A percentile compares a stretch with the other conserved stretches of the same genome.
Evolutionary conservation across 2,888 invertebrate species (phyloP).

Genomic region (Acronicta alni): DNA sequence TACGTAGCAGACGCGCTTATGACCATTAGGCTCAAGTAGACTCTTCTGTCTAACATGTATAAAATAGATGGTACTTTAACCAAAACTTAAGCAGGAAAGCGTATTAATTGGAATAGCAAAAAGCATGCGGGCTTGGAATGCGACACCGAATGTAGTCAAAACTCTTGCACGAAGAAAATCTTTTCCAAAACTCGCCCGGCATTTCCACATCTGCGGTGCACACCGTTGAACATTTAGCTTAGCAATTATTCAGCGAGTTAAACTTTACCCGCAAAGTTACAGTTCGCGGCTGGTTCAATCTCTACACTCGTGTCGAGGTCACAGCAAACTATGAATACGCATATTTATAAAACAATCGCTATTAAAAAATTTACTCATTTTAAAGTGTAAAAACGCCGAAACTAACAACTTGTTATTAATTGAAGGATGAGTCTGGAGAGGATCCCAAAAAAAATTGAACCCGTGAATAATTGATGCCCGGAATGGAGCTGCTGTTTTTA

Average conservation of each 20-base stretch:
- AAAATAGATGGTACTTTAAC: background rate
- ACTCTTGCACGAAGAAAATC: constrained; percentile 44
- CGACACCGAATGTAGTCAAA: constrained; percentile 10
- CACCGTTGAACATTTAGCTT: constrained; percentile 63
- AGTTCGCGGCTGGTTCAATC: constrained; percentile 58
- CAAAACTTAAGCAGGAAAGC: constrained; percentile 3
- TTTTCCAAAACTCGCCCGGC: constrained; percentile 49
- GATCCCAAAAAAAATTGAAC: constrained; percentile 10
- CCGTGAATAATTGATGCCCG: constrained; percentile 30
- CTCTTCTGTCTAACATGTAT: too few relatives aligned
- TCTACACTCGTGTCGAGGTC: constrained; percentile 56
- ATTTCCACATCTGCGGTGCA: constrained; percentile 57
- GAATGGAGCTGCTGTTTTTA: constrained; percentile 24
- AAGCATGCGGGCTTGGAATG: constrained; percentile 17
- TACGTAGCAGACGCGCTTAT: too few relatives aligned
- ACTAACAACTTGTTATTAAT: constrained; percentile 19
- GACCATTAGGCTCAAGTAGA: too few relatives aligned
- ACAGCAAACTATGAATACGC: constrained; percentile 50
- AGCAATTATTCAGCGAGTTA: constrained; percentile 72
- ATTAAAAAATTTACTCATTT: constrained; percentile 11
- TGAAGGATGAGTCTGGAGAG: constrained; percentile 20
- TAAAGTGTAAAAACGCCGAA: constrained; percentile 1
- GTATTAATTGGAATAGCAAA: constrained; percentile 12
- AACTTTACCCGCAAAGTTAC: constrained; percentile 69
- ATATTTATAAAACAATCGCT: constrained; percentile 15